Evolutionary conservation across 2,888 invertebrate genomes (phyloP).

Genomic region (Phrixothrix hirtus): DNA sequence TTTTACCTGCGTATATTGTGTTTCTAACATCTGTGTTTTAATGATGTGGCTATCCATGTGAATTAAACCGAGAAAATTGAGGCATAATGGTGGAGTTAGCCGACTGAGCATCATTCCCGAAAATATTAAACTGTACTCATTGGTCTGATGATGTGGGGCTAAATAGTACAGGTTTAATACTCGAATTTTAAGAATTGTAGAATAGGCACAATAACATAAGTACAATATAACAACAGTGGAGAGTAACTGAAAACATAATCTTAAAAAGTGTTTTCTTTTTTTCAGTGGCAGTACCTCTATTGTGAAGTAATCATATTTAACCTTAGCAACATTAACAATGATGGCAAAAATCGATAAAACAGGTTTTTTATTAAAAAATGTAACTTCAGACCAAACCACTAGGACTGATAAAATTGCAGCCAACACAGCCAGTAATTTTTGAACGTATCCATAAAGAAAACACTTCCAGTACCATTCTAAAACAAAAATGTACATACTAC

Average conservation of each 20-base stretch:
- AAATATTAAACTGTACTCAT: slow-evolving; percentile 98
- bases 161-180: slow-evolving; percentile 96
- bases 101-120: slow-evolving; percentile 98
- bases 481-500: too few relatives aligned
- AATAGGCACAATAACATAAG: slow-evolving; percentile 96
- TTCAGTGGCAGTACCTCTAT: slow-evolving; percentile 79
- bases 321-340: slow-evolving; percentile 80
- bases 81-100: slow-evolving; percentile 95
- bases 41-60: slow-evolving; percentile 98
- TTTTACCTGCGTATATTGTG: slow-evolving; percentile 92
- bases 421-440: slow-evolving; percentile 72
- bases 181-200: slow-evolving; percentile 94
- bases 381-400: slow-evolving; percentile 99
- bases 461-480: slow-evolving; percentile 98
- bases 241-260: slow-evolving; percentile 66
- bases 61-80: slow-evolving; percentile 96
- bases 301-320: slow-evolving; percentile 86
- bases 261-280: neutral
- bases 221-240: slow-evolving; percentile 92
- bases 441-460: slow-evolving; percentile 73
- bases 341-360: slow-evolving; percentile 96
- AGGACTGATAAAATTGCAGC: slow-evolving; percentile 80
- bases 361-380: slow-evolving; percentile 92
- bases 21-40: slow-evolving; percentile 77
- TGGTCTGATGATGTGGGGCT: slow-evolving; percentile 97